Percentiles rank a stretch among this genome's conserved stretches.
phyloP scores from a whole-genome alignment of 2,113 vertebrate species.

The Zosterops lateralis region DNA sequence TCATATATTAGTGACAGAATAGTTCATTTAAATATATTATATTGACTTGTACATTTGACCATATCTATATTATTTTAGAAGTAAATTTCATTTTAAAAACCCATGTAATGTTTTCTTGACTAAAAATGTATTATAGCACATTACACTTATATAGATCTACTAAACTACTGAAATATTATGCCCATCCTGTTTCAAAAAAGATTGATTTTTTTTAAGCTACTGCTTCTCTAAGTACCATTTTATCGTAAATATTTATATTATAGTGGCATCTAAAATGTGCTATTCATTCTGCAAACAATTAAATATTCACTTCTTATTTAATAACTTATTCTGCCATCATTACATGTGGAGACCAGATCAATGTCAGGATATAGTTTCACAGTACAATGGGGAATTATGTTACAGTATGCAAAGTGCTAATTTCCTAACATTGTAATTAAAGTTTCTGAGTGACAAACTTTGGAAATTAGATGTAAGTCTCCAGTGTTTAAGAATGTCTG shows the following conservation, averaged over 20 bases:
- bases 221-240: not conserved
- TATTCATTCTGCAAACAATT: slow-evolving; percentile 34
- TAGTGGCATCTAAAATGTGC: not conserved
- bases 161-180: not conserved
- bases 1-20: not conserved
- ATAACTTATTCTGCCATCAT: slow-evolving; percentile 16
- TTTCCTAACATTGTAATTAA: slow-evolving; percentile 68
- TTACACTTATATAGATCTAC: not conserved
- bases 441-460: slow-evolving; percentile 66
- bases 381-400: slow-evolving; percentile 41
- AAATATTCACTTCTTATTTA: slow-evolving; percentile 47
- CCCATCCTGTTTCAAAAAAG: not conserved
- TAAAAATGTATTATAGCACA: not conserved
- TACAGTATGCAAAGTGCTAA: slow-evolving; percentile 55
- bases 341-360: slow-evolving; percentile 15
- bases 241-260: not conserved
- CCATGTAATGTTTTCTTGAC: not conserved
- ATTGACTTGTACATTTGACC: not conserved
- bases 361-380: slow-evolving; percentile 30
- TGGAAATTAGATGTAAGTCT: slow-evolving; percentile 57
- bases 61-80: not conserved
- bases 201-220: not conserved
- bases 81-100: not conserved
- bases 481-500: slow-evolving; percentile 60
- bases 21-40: not conserved